Conservation (phyloP, 2,113 vertebrate genomes). For the Formicarius rufipectus region DNA sequence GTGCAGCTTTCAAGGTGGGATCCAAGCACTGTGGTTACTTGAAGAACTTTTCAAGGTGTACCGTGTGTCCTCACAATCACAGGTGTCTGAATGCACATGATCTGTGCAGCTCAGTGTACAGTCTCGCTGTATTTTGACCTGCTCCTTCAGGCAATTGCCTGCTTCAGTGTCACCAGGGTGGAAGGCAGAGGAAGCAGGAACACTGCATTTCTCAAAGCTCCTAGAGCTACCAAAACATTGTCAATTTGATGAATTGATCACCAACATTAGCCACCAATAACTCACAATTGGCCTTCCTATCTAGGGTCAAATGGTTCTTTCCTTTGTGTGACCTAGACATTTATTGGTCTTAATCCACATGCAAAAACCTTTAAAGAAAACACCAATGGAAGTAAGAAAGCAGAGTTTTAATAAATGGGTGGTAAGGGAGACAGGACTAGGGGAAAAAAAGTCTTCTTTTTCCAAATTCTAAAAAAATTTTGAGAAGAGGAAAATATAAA, state of each 20-base stretch:
- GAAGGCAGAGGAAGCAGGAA: too few relatives aligned
- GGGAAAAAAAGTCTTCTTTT: neutral
- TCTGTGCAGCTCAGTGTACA: too few relatives aligned
- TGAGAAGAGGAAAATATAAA: constrained; percentile 5
- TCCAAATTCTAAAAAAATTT: neutral
- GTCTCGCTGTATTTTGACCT: too few relatives aligned
- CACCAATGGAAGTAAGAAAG: neutral
- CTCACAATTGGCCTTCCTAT: neutral
- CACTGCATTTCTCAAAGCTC: too few relatives aligned
- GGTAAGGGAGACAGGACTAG: neutral
- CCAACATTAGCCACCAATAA: neutral
- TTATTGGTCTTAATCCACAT: neutral
- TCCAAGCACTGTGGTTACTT: too few relatives aligned
- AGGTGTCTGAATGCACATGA: too few relatives aligned
- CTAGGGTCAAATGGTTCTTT: neutral
- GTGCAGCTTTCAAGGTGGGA: too few relatives aligned
- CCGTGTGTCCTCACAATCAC: too few relatives aligned
- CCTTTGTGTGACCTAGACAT: neutral
- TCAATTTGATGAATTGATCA: neutral
- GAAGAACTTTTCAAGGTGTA: too few relatives aligned
- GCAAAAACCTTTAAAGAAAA: neutral
- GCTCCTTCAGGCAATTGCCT: too few relatives aligned
- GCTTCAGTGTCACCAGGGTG: too few relatives aligned
- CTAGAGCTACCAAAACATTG: too few relatives aligned
- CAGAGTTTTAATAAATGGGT: constrained; percentile 30